phyloP scores from a whole-genome alignment of 2,888 invertebrate species.

The Eugnorisma glareosa region DNA sequence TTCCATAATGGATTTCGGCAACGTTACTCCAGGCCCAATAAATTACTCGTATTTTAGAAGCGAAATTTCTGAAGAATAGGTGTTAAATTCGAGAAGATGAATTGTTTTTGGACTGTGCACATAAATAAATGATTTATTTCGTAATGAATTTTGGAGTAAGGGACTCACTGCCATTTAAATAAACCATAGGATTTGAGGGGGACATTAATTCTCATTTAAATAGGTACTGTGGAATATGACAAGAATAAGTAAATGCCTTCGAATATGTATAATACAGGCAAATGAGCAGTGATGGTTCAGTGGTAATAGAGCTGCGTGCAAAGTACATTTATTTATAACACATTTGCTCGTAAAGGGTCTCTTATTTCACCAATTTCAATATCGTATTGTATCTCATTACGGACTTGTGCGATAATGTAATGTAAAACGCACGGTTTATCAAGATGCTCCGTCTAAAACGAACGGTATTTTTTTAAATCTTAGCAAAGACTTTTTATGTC shows the following conservation, averaged over 20 bases:
- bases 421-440: too few species aligned
- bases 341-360: too few species aligned
- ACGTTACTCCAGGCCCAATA: slow-evolving; percentile 53
- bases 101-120: slow-evolving; percentile 50
- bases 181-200: slow-evolving; percentile 10
- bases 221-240: not conserved
- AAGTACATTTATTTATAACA: too few species aligned
- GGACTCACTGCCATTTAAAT: slow-evolving; percentile 29
- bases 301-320: too few species aligned
- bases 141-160: slow-evolving; percentile 36
- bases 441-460: too few species aligned
- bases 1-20: slow-evolving; percentile 59
- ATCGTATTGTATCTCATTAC: too few species aligned
- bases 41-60: slow-evolving; percentile 55
- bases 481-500: too few species aligned
- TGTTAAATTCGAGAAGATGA: slow-evolving; percentile 58
- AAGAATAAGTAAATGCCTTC: not conserved
- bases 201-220: slow-evolving; percentile 10
- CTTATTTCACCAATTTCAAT: too few species aligned
- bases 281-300: not conserved
- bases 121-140: slow-evolving; percentile 56
- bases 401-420: too few species aligned
- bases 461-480: too few species aligned
- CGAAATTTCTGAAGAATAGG: slow-evolving; percentile 56
- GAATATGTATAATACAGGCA: not conserved